Conservation (phyloP, 1,140 invertebrate species). For the Agrilus planipennis region DNA sequence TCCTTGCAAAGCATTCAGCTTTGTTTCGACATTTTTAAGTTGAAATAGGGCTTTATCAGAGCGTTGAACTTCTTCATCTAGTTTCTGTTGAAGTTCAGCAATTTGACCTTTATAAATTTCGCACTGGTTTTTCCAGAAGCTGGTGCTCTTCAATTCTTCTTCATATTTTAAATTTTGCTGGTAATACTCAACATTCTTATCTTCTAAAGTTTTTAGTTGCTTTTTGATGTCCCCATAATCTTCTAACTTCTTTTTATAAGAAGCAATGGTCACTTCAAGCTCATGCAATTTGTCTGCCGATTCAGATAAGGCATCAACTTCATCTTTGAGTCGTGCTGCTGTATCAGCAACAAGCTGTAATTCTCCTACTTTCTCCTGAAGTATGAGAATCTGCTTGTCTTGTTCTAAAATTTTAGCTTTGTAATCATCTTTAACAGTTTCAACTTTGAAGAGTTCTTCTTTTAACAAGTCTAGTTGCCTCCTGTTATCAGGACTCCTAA, state of each 20-base stretch:
- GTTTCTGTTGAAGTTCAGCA: constrained; percentile 65
- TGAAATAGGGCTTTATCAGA: constrained; percentile 85
- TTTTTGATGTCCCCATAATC: constrained; percentile 80
- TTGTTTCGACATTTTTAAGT: constrained; percentile 68
- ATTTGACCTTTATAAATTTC: constrained; percentile 87
- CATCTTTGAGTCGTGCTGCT: constrained; percentile 72
- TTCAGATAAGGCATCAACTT: constrained; percentile 84
- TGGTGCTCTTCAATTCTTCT: constrained; percentile 60
- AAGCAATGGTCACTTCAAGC: constrained; percentile 74
- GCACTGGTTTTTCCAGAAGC: constrained; percentile 60
- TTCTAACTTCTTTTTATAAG: constrained; percentile 91
- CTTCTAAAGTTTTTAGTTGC: constrained; percentile 79
- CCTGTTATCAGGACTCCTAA: constrained; percentile 47
- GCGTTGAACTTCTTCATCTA: constrained; percentile 76
- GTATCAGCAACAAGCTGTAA: constrained; percentile 61
- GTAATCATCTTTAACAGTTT: constrained; percentile 77
- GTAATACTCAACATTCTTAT: constrained; percentile 84
- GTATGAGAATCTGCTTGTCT: constrained; percentile 64
- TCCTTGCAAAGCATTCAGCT: constrained; percentile 56
- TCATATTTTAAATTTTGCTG: constrained; percentile 79
- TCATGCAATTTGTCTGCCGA: constrained; percentile 78
- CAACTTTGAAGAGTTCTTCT: constrained; percentile 77
- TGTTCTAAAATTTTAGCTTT: constrained; percentile 64
- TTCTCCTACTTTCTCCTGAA: constrained; percentile 73
- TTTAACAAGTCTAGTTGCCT: constrained; percentile 68